phyloP scores from a whole-genome alignment of 2,888 invertebrate genomes.

The Alloplasta piceator region DNA sequence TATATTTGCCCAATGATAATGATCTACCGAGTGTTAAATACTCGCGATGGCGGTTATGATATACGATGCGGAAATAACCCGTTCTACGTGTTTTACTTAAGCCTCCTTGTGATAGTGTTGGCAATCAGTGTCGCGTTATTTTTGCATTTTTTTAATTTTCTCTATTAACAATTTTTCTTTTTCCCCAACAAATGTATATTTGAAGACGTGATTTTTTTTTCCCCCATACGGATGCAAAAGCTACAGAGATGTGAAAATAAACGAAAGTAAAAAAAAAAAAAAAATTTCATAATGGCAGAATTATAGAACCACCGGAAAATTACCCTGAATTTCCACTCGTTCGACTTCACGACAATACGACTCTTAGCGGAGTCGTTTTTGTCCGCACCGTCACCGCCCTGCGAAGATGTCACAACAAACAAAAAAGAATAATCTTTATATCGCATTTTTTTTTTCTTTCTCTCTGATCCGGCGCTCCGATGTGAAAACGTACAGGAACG shows the following conservation, averaged over 20 bases:
- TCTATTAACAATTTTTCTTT: not conserved
- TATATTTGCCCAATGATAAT: constrained; percentile 6
- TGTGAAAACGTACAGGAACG: constrained; percentile 5
- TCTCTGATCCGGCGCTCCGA: constrained; percentile 18
- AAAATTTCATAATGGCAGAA: constrained; percentile 55
- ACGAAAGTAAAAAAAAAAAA: constrained; percentile 72
- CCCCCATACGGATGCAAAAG: constrained; percentile 68
- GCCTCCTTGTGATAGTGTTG: constrained; percentile 33
- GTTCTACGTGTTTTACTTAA: constrained; percentile 22
- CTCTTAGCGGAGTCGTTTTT: constrained; percentile 85
- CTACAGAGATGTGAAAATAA: constrained; percentile 70
- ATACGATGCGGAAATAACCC: constrained; percentile 29
- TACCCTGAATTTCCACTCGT: constrained; percentile 89
- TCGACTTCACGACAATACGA: constrained; percentile 85
- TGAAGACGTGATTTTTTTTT: constrained; percentile 36
- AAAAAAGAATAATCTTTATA: constrained; percentile 63
- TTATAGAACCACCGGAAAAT: constrained; percentile 78
- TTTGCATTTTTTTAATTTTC: constrained; percentile 17
- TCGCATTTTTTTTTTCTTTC: not conserved
- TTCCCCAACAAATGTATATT: constrained; percentile 18
- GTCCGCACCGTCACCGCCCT: constrained; percentile 84
- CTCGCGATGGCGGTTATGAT: constrained; percentile 31
- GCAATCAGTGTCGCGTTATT: constrained; percentile 22
- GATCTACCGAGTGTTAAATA: constrained; percentile 18
- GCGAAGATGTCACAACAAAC: constrained; percentile 77